Evolutionary conservation across 2,888 invertebrate genomes (phyloP).

Genomic region (Prosopocoilus inquinatus): DNA sequence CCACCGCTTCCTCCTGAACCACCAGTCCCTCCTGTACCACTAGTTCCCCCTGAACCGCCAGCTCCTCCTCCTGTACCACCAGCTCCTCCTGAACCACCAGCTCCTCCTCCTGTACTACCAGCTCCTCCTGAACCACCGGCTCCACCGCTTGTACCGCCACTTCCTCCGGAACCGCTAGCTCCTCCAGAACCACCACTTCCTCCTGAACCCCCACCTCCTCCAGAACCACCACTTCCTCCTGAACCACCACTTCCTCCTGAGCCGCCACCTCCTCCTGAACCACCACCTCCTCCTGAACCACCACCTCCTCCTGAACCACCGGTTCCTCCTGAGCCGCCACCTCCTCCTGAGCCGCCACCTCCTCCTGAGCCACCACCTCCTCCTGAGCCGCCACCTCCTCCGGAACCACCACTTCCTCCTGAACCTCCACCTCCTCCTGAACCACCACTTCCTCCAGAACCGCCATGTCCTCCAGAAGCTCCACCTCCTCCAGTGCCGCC

Average conservation of each 20-base stretch:
- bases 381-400: slow-evolving; percentile 4
- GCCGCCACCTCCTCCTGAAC: slow-evolving; percentile 5
- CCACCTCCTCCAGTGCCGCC: slow-evolving; percentile 8
- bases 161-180: not conserved
- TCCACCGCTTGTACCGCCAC: not conserved
- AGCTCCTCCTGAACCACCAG: slow-evolving; percentile 4
- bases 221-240: slow-evolving; percentile 6
- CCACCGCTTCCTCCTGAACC: slow-evolving; percentile 11
- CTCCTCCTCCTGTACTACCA: not conserved
- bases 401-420: slow-evolving; percentile 8
- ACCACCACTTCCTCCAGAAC: slow-evolving; percentile 11
- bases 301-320: slow-evolving; percentile 5
- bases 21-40: slow-evolving; percentile 62
- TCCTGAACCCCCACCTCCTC: slow-evolving; percentile 22
- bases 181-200: slow-evolving; percentile 19
- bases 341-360: not conserved
- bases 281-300: slow-evolving; percentile 6
- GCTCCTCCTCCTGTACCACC: not conserved
- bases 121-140: not conserved
- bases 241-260: slow-evolving; percentile 2
- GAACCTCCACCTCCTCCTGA: slow-evolving; percentile 2
- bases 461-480: slow-evolving; percentile 8
- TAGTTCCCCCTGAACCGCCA: slow-evolving; percentile 54
- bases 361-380: slow-evolving; percentile 6
- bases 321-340: slow-evolving; percentile 1